phyloP scores from a whole-genome alignment of 1,140 invertebrate species.

The Parasteatoda tepidariorum region DNA sequence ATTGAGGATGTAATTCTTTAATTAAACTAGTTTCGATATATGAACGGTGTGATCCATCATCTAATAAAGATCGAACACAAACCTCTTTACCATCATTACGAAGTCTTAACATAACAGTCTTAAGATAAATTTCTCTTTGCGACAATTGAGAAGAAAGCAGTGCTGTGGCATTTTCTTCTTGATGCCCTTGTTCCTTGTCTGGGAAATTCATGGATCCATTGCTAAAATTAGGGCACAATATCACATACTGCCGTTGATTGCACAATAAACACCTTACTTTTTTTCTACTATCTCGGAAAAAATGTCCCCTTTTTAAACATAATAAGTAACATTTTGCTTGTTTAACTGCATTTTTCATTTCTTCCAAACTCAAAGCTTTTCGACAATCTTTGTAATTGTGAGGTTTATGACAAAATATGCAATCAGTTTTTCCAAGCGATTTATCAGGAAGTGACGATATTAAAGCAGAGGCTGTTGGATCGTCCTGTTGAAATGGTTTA shows the following conservation, averaged over 20 bases:
- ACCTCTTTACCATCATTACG: not conserved
- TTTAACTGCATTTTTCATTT: conserved; percentile 13
- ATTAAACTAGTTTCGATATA: conserved; percentile 22
- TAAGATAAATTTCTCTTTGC: conserved; percentile 19
- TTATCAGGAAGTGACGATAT: not conserved
- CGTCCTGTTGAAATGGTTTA: not conserved
- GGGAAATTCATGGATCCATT: not conserved
- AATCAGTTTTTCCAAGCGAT: not conserved
- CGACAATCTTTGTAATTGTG: conserved; percentile 14
- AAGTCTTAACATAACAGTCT: conserved; percentile 15
- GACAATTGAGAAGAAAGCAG: not conserved
- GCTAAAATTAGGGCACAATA: conserved; percentile 12
- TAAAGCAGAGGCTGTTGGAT: not conserved
- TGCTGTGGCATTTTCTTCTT: not conserved
- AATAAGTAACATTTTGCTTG: not conserved
- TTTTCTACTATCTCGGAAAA: not conserved
- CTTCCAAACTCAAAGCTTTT: conserved; percentile 1
- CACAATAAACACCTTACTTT: conserved; percentile 1
- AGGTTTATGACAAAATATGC: conserved; percentile 4
- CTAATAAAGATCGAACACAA: conserved; percentile 12
- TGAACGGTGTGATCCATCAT: conserved; percentile 29
- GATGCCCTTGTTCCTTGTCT: not conserved
- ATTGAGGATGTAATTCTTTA: conserved; percentile 14
- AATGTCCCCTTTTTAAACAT: not conserved
- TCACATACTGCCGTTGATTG: not conserved